Evolutionary conservation across 2,113 vertebrate species (phyloP).

Genomic region (Dipodomys spectabilis): DNA sequence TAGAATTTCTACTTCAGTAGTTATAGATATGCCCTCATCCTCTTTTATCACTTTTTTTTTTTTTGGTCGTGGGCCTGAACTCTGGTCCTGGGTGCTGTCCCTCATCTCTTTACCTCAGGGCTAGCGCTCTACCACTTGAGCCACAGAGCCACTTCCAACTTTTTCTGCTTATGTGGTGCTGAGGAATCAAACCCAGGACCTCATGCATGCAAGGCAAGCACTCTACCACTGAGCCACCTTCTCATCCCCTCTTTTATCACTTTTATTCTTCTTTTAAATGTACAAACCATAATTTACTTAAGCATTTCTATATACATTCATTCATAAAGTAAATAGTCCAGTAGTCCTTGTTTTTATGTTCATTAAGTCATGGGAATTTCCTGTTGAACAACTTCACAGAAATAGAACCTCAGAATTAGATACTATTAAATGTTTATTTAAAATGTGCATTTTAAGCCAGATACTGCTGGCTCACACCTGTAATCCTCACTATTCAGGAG

Average conservation of each 20-base stretch:
- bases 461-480: too few relatives aligned
- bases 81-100: too few relatives aligned
- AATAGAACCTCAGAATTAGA: slow-evolving; percentile 45
- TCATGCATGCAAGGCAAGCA: too few relatives aligned
- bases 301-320: slow-evolving; percentile 4
- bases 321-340: not conserved
- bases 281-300: not conserved
- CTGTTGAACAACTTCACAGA: slow-evolving; percentile 22
- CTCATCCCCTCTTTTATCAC: not conserved
- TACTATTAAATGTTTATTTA: slow-evolving; percentile 6
- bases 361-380: slow-evolving; percentile 1
- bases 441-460: not conserved
- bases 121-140: too few relatives aligned
- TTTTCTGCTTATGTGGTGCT: too few relatives aligned
- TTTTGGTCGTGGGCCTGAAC: too few relatives aligned
- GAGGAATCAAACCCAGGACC: too few relatives aligned
- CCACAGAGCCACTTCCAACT: too few relatives aligned
- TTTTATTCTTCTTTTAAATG: slow-evolving; percentile 20
- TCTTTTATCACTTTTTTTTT: not conserved
- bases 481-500: too few relatives aligned
- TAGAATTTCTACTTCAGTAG: slow-evolving; percentile 40
- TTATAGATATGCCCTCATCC: not conserved
- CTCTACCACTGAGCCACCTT: too few relatives aligned
- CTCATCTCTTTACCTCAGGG: too few relatives aligned
- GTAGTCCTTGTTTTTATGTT: slow-evolving; percentile 42